A percentile compares a stretch with the other conserved stretches of the same genome.
phyloP scores from a whole-genome alignment of 2,113 vertebrate genomes.

The Seriola quinqueradiata region DNA sequence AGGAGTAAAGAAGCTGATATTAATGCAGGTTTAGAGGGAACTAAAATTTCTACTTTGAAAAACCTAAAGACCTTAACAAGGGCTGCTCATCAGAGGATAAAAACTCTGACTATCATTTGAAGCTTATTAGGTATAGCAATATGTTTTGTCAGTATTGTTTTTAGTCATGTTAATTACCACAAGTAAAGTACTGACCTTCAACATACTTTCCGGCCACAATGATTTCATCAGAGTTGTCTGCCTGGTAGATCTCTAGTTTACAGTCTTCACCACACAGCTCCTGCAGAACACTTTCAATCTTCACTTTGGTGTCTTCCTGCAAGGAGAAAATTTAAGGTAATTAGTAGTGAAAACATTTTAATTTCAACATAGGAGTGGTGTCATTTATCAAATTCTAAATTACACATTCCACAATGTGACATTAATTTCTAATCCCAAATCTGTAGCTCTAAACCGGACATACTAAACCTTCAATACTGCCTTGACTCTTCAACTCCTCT shows the following conservation, averaged over 20 bases:
- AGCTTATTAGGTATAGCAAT: too few species aligned
- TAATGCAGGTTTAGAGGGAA: neutral
- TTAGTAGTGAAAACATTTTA: neutral
- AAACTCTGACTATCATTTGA: neutral
- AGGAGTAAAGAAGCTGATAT: neutral
- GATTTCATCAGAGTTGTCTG: constrained; percentile 72
- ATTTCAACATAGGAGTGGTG: neutral
- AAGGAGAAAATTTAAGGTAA: constrained; percentile 9
- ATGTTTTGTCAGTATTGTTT: neutral
- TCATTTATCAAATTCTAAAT: neutral
- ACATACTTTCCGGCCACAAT: constrained; percentile 81
- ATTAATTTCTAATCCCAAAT: neutral
- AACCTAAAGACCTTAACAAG: neutral
- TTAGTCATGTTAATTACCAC: neutral
- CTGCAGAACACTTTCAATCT: constrained; percentile 69
- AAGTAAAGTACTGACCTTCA: constrained; percentile 74
- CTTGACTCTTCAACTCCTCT: constrained; percentile 11
- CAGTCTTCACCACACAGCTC: constrained; percentile 80
- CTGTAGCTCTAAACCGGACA: neutral
- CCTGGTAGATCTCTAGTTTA: constrained; percentile 82
- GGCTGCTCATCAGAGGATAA: neutral
- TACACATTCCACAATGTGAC: neutral
- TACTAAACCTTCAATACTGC: neutral
- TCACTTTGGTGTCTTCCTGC: constrained; percentile 75
- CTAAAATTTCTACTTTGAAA: neutral